Evolutionary conservation across 2,113 vertebrate genomes (phyloP).

Genomic region (Hiodon alosoides): DNA sequence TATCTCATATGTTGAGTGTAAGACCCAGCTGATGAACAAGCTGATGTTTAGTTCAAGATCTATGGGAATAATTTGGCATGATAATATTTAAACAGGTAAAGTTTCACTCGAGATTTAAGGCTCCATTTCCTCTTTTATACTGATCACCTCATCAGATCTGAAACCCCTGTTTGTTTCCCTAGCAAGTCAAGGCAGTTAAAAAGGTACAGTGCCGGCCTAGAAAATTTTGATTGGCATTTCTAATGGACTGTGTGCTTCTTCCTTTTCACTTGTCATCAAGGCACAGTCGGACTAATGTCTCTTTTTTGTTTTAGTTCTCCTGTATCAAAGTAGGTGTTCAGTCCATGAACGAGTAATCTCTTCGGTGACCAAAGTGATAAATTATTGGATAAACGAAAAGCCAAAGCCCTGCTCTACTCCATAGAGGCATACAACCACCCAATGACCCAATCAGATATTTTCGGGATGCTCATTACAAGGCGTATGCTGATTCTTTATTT

Average conservation of each 20-base stretch:
- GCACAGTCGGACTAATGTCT: background rate
- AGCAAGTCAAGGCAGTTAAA: constrained; percentile 27
- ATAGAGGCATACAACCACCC: too few species aligned
- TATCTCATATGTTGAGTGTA: too few species aligned
- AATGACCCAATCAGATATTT: too few species aligned
- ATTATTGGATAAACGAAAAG: too few species aligned
- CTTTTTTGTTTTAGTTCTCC: background rate
- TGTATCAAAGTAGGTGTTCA: too few species aligned
- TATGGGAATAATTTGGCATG: background rate
- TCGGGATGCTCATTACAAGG: too few species aligned
- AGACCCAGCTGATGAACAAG: background rate
- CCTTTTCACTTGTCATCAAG: constrained; percentile 34
- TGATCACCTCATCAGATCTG: constrained; percentile 19
- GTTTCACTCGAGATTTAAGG: constrained; percentile 6
- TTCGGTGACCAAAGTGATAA: too few species aligned
- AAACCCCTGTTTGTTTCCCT: constrained; percentile 24
- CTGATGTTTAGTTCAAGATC: background rate
- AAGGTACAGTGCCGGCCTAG: constrained; percentile 6
- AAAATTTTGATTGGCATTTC: constrained; percentile 35
- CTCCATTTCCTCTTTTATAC: constrained; percentile 7
- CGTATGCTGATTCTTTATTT: too few species aligned
- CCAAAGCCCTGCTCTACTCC: too few species aligned
- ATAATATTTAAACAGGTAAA: background rate
- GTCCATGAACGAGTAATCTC: too few species aligned
- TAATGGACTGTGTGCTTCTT: constrained; percentile 39